Evolutionary conservation across 2,888 invertebrate genomes (phyloP).

Genomic region (Megastigmus dorsalis): DNA sequence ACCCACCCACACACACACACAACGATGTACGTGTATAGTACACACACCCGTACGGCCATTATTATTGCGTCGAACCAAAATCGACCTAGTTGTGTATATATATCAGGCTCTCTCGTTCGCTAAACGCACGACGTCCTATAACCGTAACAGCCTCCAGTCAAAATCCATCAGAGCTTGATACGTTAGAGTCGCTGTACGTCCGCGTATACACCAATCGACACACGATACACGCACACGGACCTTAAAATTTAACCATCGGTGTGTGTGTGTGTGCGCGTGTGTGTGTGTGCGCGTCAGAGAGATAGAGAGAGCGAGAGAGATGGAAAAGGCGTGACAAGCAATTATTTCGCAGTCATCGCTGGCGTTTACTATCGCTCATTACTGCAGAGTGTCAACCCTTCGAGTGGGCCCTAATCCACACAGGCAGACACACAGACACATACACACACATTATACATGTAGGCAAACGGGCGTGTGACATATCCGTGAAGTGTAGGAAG

Average conservation of each 20-base stretch:
- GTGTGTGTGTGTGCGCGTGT: too few relatives aligned
- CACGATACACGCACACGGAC: background rate
- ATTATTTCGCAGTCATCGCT: constrained; percentile 17
- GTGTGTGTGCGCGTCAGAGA: too few relatives aligned
- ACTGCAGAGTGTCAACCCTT: background rate
- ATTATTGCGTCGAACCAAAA: background rate
- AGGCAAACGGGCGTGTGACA: too few relatives aligned
- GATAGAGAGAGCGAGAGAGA: too few relatives aligned
- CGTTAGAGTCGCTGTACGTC: background rate
- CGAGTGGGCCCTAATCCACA: too few relatives aligned
- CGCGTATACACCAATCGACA: too few relatives aligned
- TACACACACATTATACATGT: background rate
- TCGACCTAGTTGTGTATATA: background rate
- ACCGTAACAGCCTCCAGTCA: background rate
- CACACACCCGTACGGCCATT: background rate
- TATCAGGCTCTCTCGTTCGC: background rate
- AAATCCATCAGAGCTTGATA: background rate
- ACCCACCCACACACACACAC: too few relatives aligned
- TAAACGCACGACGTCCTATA: too few relatives aligned
- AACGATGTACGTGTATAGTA: too few relatives aligned
- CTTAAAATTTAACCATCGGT: background rate
- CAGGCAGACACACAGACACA: background rate
- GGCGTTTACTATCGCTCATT: background rate
- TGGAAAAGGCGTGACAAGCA: background rate
- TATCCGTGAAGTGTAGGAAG: too few relatives aligned